These are phyloP conservation scores for Athalia cordata DNA, from an alignment of 2,888 invertebrate species.

Conservation along the genomic window DNA sequence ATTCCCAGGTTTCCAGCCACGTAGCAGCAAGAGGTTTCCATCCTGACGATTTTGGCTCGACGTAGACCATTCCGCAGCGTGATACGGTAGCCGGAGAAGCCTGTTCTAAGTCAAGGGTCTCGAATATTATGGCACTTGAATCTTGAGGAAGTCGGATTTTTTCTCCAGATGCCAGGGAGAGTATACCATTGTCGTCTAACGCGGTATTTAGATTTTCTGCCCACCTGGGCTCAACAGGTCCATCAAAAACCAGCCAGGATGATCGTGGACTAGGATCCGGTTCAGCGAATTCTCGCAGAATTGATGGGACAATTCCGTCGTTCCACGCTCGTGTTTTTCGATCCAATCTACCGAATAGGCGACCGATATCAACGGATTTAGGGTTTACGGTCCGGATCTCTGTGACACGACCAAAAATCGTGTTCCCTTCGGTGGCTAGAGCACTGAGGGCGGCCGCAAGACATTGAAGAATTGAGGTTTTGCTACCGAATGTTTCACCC, in stretches of 20 bases:
- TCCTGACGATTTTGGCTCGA: conserved; percentile 76
- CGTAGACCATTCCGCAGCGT: conserved; percentile 79
- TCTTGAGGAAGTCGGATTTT: conserved; percentile 74
- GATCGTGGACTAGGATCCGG: conserved; percentile 69
- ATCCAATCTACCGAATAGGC: conserved; percentile 77
- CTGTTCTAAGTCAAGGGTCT: conserved; percentile 77
- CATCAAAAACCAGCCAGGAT: conserved; percentile 80
- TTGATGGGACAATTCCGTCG: conserved; percentile 74
- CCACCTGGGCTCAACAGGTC: conserved; percentile 78
- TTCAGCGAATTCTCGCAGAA: conserved; percentile 73
- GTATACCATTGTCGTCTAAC: conserved; percentile 77
- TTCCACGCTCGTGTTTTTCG: conserved; percentile 75
- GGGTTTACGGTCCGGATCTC: conserved; percentile 76
- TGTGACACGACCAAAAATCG: conserved; percentile 66
- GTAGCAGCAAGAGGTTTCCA: conserved; percentile 76
- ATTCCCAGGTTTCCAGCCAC: conserved; percentile 70
- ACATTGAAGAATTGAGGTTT: conserved; percentile 75
- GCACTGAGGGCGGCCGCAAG: conserved; percentile 72
- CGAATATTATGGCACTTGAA: conserved; percentile 77
- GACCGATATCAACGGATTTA: conserved; percentile 76
- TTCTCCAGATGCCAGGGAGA: conserved; percentile 78
- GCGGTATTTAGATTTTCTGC: conserved; percentile 79
- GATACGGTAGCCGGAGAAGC: conserved; percentile 78
- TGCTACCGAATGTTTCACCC: conserved; percentile 75
- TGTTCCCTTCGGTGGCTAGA: conserved; percentile 65